Conservation (phyloP, 2,888 invertebrate species). For the Thymelicus sylvestris region DNA sequence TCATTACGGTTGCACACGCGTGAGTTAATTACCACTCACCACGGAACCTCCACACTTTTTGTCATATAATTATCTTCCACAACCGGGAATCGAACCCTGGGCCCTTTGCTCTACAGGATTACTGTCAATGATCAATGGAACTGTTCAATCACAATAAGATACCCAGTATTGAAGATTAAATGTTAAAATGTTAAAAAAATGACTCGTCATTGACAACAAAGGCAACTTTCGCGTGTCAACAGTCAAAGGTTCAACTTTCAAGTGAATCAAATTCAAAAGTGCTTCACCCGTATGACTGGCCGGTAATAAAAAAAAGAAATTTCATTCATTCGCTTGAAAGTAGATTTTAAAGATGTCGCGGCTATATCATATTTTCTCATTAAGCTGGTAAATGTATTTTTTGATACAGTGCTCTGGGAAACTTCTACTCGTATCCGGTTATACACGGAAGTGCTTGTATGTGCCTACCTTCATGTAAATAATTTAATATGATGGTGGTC, state of each 20-base stretch:
- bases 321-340: conserved; percentile 18
- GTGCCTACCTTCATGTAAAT: too few relatives aligned
- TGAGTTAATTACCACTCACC: too few relatives aligned
- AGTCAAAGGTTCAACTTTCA: conserved; percentile 20
- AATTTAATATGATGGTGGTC: too few relatives aligned
- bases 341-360: conserved; percentile 16
- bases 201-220: conserved; percentile 23
- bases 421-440: background rate
- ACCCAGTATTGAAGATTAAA: conserved; percentile 5
- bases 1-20: too few relatives aligned
- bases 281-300: conserved; percentile 9
- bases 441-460: too few relatives aligned
- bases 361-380: background rate
- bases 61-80: too few relatives aligned
- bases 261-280: conserved; percentile 7
- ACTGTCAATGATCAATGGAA: too few relatives aligned
- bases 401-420: background rate
- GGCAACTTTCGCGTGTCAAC: conserved; percentile 32
- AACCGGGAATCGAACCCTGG: too few relatives aligned
- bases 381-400: background rate
- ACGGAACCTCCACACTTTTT: too few relatives aligned
- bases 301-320: conserved; percentile 26
- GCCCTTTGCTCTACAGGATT: too few relatives aligned
- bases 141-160: background rate
- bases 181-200: conserved; percentile 2